Evolutionary conservation across 2,888 invertebrate species (phyloP).

Genomic region (Archips crataeganus): DNA sequence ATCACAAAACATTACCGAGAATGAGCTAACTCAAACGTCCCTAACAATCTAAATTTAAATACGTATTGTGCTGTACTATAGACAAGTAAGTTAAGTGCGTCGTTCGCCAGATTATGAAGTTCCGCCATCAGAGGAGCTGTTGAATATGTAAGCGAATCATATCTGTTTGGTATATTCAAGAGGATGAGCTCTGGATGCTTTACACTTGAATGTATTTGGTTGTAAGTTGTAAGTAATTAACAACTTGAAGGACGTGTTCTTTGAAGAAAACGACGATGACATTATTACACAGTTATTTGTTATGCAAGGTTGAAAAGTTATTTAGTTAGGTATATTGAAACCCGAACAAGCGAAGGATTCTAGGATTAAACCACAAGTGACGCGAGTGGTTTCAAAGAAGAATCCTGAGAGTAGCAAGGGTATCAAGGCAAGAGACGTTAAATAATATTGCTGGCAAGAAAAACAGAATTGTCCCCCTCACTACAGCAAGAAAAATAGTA

Average conservation of each 20-base stretch:
- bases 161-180: slow-evolving; percentile 21
- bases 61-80: slow-evolving; percentile 7
- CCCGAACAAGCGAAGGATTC: no score
- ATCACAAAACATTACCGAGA: background rate
- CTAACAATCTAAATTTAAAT: slow-evolving; percentile 31
- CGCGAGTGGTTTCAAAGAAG: no score
- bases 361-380: no score
- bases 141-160: slow-evolving; percentile 40
- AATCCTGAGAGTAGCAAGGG: no score
- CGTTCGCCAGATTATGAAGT: slow-evolving; percentile 41
- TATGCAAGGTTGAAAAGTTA: background rate
- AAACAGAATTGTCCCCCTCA: no score
- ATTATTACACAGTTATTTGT: no score
- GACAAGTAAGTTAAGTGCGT: slow-evolving; percentile 27
- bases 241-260: background rate
- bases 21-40: slow-evolving; percentile 1
- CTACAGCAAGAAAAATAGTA: no score
- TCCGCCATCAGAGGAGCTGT: slow-evolving; percentile 36
- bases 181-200: background rate
- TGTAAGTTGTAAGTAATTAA: slow-evolving; percentile 1
- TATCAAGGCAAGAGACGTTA: no score
- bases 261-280: background rate
- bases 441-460: no score
- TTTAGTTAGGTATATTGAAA: background rate
- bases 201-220: background rate